phyloP scores from a whole-genome alignment of 2,113 vertebrate genomes.

The Saguinus imperator region DNA sequence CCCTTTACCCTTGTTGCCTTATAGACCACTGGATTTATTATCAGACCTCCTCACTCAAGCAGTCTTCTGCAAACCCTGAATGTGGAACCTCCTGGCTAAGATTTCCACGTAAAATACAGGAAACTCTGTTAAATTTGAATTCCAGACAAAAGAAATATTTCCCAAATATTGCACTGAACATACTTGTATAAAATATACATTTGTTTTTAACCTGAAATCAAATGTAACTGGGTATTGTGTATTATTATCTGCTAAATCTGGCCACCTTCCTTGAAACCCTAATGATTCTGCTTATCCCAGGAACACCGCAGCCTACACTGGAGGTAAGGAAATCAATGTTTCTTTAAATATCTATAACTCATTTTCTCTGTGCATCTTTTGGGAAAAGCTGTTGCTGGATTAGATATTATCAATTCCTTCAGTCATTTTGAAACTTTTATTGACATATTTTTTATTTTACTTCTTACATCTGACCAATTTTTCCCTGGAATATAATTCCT shows the following conservation, averaged over 20 bases:
- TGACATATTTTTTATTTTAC: neutral
- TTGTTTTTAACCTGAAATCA: neutral
- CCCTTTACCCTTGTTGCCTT: neutral
- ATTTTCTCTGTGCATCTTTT: conserved; percentile 11
- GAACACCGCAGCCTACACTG: neutral
- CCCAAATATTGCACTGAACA: neutral
- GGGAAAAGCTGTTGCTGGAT: neutral
- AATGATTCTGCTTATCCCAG: neutral
- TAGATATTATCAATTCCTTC: neutral
- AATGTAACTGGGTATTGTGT: neutral
- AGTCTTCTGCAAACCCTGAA: neutral
- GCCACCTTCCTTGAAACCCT: neutral
- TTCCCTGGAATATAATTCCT: neutral
- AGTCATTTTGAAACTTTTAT: neutral
- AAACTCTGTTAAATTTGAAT: neutral
- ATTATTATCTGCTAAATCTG: neutral
- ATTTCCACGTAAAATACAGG: neutral
- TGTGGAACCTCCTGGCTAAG: neutral
- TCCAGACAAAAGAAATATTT: neutral
- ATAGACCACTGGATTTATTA: neutral
- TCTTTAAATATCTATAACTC: neutral
- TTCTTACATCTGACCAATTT: neutral
- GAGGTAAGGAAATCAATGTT: neutral
- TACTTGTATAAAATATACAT: neutral
- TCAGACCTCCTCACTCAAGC: neutral